These are phyloP conservation scores for Agrochola litura DNA, from an alignment of 2,888 invertebrate genomes.

Conservation along the genomic window DNA sequence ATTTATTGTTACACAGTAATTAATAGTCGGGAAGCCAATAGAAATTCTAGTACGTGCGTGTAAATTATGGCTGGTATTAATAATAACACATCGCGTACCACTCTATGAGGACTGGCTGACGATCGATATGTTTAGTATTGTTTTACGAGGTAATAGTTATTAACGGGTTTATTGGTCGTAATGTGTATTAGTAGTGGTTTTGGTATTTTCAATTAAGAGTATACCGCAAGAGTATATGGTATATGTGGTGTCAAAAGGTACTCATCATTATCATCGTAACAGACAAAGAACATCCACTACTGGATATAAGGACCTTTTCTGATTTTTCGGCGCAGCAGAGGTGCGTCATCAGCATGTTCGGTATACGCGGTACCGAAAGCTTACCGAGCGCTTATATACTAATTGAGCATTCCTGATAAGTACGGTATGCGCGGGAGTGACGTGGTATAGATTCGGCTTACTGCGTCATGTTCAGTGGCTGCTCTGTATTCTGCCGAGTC, in stretches of 20 bases:
- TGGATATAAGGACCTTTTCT: not conserved
- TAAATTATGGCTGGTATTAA: conserved; percentile 55
- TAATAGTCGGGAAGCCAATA: conserved; percentile 44
- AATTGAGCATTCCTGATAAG: too few species aligned
- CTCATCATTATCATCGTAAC: not conserved
- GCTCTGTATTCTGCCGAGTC: too few species aligned
- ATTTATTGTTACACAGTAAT: conserved; percentile 42
- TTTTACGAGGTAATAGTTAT: conserved; percentile 48
- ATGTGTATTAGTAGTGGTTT: not conserved
- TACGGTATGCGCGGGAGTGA: too few species aligned
- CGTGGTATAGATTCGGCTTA: too few species aligned
- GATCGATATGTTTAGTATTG: conserved; percentile 39
- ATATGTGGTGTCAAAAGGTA: not conserved
- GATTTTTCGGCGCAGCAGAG: too few species aligned
- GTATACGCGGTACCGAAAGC: too few species aligned
- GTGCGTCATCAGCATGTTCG: too few species aligned
- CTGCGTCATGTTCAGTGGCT: too few species aligned
- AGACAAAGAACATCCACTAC: not conserved
- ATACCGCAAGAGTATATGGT: not conserved
- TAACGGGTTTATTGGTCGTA: conserved; percentile 18
- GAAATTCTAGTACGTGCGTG: conserved; percentile 30
- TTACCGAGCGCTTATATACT: too few species aligned
- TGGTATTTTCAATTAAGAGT: not conserved
- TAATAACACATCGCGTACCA: conserved; percentile 23
- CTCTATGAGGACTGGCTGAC: not conserved